Evolutionary conservation across 2,797 vertebrate species (phyloP).

Genomic region (Onychomys arenicola): DNA sequence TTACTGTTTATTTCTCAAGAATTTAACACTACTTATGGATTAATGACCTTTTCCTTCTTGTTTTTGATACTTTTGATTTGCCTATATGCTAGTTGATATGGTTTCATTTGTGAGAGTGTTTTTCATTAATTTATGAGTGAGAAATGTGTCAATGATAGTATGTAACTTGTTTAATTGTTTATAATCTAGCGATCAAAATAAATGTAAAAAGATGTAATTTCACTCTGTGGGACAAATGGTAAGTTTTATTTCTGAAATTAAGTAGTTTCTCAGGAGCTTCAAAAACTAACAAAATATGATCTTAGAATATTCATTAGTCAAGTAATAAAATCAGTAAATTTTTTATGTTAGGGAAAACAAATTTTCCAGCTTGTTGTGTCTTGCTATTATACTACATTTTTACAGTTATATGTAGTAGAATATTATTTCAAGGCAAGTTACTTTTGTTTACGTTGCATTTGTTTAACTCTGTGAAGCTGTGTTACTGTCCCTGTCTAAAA

Average conservation of each 20-base stretch:
- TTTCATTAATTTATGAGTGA: constrained; percentile 45
- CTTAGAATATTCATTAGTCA: background rate
- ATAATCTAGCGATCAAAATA: background rate
- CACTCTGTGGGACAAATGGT: background rate
- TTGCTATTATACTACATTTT: background rate
- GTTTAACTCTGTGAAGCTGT: too few relatives aligned
- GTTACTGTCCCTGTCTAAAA: too few relatives aligned
- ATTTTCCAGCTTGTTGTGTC: background rate
- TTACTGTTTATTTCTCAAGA: background rate
- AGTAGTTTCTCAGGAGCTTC: background rate
- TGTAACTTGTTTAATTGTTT: constrained; percentile 27
- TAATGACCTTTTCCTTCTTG: background rate
- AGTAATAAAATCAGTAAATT: background rate
- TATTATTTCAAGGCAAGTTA: too few relatives aligned
- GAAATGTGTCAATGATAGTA: background rate
- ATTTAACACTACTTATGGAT: background rate
- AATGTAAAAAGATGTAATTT: background rate
- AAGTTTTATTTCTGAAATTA: constrained; percentile 27
- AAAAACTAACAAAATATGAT: background rate
- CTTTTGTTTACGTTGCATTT: too few relatives aligned
- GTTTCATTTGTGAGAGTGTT: constrained; percentile 25
- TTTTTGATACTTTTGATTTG: constrained; percentile 1
- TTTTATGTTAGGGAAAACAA: background rate
- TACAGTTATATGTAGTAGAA: background rate
- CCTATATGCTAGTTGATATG: background rate